Evolutionary conservation across 2,888 invertebrate genomes (phyloP).

Genomic region (Apoda limacodes): DNA sequence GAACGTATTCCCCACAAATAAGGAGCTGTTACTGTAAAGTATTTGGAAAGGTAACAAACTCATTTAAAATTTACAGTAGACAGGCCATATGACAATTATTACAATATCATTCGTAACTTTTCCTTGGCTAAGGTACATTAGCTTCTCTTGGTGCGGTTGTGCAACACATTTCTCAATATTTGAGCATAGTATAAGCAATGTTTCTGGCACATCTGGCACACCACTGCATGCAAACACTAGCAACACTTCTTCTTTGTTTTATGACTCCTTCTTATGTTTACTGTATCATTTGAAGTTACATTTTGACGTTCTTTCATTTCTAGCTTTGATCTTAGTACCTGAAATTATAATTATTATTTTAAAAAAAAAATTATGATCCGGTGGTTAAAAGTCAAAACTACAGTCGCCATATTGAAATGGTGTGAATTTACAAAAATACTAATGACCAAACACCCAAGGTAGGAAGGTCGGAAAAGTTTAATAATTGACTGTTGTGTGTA

Average conservation of each 20-base stretch:
- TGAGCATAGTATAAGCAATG: slow-evolving; percentile 59
- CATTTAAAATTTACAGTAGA: background rate
- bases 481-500: too few species aligned
- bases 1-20: too few species aligned
- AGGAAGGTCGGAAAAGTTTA: too few species aligned
- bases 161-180: slow-evolving; percentile 47
- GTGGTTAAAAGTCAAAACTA: too few species aligned
- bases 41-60: too few species aligned
- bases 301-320: slow-evolving; percentile 82
- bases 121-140: slow-evolving; percentile 24
- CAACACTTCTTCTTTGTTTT: slow-evolving; percentile 74
- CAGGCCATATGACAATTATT: background rate
- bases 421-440: too few species aligned
- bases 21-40: too few species aligned
- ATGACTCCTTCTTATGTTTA: slow-evolving; percentile 76
- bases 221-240: slow-evolving; percentile 46
- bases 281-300: slow-evolving; percentile 76
- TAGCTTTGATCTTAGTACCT: slow-evolving; percentile 88
- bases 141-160: slow-evolving; percentile 54
- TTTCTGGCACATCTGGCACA: slow-evolving; percentile 48
- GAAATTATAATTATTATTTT: too few species aligned
- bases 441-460: too few species aligned
- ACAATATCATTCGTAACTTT: slow-evolving; percentile 20
- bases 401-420: too few species aligned
- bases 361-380: too few species aligned